Evolutionary conservation across 2,113 vertebrate species (phyloP).

Genomic region (Alethe diademata): DNA sequence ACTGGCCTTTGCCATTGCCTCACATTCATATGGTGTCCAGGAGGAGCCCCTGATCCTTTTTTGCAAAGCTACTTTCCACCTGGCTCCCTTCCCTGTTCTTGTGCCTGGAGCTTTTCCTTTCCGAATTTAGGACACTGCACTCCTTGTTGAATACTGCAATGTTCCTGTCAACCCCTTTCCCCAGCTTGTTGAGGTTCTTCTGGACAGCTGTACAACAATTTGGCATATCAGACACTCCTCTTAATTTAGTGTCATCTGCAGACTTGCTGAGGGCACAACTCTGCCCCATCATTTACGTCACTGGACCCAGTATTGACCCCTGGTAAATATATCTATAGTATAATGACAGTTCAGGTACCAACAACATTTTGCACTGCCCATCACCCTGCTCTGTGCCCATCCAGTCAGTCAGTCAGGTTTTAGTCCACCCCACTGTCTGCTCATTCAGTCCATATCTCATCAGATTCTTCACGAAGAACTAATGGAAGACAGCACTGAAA

Average conservation of each 20-base stretch:
- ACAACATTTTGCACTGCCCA: neutral
- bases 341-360: neutral
- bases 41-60: neutral
- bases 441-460: neutral
- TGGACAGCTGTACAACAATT: neutral
- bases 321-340: neutral
- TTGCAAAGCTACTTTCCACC: neutral
- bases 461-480: neutral
- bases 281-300: neutral
- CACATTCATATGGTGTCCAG: neutral
- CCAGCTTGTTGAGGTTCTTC: neutral
- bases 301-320: neutral
- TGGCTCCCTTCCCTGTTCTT: neutral
- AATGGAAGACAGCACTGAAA: neutral
- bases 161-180: neutral
- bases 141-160: neutral
- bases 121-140: too few relatives aligned
- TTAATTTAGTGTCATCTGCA: neutral
- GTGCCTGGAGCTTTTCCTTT: neutral
- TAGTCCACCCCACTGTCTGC: neutral
- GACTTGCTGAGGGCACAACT: neutral
- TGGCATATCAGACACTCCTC: neutral
- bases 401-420: neutral
- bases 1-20: neutral
- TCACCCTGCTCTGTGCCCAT: accelerated